phyloP scores from a whole-genome alignment of 2,113 vertebrate genomes.

The Petroica traversi region DNA sequence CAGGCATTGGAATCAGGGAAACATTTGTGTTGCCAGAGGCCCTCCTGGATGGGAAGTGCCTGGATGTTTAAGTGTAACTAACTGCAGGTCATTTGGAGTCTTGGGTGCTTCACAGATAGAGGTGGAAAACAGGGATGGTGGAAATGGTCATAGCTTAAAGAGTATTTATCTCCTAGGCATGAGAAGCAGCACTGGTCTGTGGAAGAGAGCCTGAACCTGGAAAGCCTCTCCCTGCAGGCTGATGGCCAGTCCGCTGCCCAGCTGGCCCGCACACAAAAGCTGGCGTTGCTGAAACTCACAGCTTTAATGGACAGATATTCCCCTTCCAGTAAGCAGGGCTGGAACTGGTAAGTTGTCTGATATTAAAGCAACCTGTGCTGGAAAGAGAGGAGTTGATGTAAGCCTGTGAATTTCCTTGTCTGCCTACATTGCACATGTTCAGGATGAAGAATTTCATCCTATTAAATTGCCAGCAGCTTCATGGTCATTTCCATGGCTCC shows the following conservation, averaged over 20 bases:
- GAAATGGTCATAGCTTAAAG: neutral
- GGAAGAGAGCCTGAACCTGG: slow-evolving; percentile 63
- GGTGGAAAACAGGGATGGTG: neutral
- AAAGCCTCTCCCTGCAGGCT: slow-evolving; percentile 39
- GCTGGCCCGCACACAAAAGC: slow-evolving; percentile 80
- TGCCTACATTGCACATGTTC: neutral
- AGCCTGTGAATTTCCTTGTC: neutral
- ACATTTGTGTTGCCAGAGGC: neutral
- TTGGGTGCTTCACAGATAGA: neutral
- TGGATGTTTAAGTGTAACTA: neutral
- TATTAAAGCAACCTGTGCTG: neutral
- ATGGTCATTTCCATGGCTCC: neutral
- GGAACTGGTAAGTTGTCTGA: slow-evolving; percentile 84
- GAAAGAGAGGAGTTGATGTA: neutral
- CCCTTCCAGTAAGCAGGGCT: slow-evolving; percentile 86
- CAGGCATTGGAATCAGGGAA: neutral
- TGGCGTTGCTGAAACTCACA: slow-evolving; percentile 84
- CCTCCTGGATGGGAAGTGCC: neutral
- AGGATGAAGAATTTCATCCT: neutral
- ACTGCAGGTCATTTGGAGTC: neutral
- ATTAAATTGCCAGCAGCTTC: accelerated
- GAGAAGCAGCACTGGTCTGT: slow-evolving; percentile 67
- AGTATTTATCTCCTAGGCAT: slow-evolving; percentile 47
- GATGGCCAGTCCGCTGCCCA: slow-evolving; percentile 75
- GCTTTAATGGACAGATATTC: slow-evolving; percentile 88